Evolutionary conservation across 2,113 vertebrate genomes (phyloP).

Genomic region (Petrocephalus microphthalmus): DNA sequence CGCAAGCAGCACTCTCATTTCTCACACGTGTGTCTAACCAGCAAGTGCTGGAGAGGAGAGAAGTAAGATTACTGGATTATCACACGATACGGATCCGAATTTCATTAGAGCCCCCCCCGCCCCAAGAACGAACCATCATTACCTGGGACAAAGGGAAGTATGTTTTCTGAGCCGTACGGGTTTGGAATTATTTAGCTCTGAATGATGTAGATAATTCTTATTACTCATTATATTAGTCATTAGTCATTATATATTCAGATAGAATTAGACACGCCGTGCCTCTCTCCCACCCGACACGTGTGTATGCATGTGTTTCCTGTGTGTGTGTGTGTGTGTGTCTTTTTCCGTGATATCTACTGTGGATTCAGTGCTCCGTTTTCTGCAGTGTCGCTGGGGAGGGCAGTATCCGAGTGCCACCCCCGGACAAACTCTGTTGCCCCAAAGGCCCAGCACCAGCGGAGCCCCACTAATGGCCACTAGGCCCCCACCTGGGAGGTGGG

Average conservation of each 20-base stretch:
- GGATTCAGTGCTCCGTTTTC: not conserved
- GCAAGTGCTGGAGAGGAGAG: slow-evolving; percentile 36
- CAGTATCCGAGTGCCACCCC: not conserved
- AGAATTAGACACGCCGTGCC: not conserved
- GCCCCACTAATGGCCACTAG: slow-evolving; percentile 57
- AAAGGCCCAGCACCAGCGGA: slow-evolving; percentile 32
- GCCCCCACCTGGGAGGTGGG: slow-evolving; percentile 43
- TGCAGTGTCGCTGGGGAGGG: too few relatives aligned
- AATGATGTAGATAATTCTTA: not conserved
- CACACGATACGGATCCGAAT: slow-evolving; percentile 33
- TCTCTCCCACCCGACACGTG: not conserved
- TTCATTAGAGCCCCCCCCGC: slow-evolving; percentile 20
- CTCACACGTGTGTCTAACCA: slow-evolving; percentile 27
- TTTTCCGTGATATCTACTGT: not conserved
- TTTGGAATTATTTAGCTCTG: not conserved
- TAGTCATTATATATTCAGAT: not conserved
- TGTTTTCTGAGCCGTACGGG: not conserved
- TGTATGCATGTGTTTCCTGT: not conserved
- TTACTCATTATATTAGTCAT: too few relatives aligned
- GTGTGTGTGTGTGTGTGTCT: not conserved
- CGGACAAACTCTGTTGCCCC: not conserved
- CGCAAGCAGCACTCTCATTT: slow-evolving; percentile 31
- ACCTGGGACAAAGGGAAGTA: not conserved
- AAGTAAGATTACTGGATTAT: slow-evolving; percentile 51
- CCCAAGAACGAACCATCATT: slow-evolving; percentile 20